A percentile compares a stretch with the other conserved stretches of the same genome.
Conservation (phyloP, 2,888 invertebrate genomes). For the Boloria selene region DNA sequence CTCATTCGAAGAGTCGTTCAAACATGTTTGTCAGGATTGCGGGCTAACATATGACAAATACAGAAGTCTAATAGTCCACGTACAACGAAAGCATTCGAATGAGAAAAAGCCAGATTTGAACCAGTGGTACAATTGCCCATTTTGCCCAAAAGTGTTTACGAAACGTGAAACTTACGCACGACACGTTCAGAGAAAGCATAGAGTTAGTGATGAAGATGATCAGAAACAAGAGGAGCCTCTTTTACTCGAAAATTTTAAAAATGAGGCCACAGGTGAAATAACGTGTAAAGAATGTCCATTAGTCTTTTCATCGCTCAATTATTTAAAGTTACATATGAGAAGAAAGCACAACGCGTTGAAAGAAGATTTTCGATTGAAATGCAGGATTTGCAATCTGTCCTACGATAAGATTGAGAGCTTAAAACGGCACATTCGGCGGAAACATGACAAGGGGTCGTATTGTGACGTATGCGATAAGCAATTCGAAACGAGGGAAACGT, state of each 20-base stretch:
- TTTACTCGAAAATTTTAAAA: conserved; percentile 50
- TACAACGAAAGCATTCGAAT: conserved; percentile 64
- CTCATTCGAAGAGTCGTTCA: conserved; percentile 64
- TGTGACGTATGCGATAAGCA: conserved; percentile 70
- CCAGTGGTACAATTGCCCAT: conserved; percentile 68
- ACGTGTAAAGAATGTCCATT: conserved; percentile 67
- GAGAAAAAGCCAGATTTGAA: conserved; percentile 51
- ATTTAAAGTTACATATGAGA: conserved; percentile 71
- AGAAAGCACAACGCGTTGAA: conserved; percentile 69
- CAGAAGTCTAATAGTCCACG: conserved; percentile 67
- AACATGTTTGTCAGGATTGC: conserved; percentile 64
- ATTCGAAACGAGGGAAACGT: conserved; percentile 63
- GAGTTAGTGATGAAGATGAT: conserved; percentile 54
- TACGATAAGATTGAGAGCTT: conserved; percentile 75
- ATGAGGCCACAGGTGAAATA: conserved; percentile 65
- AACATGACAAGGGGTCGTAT: conserved; percentile 64
- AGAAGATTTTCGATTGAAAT: conserved; percentile 69
- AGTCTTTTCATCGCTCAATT: conserved; percentile 67
- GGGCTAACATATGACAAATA: conserved; percentile 72
- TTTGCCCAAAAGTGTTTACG: conserved; percentile 67
- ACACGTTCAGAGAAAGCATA: conserved; percentile 72
- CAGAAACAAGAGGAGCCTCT: conserved; percentile 38
- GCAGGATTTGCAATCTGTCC: conserved; percentile 71
- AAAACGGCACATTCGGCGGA: conserved; percentile 68
- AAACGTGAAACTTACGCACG: conserved; percentile 70